A percentile compares a stretch with the other conserved stretches of the same genome.
Conservation (phyloP, 2,888 invertebrate genomes). For the Lacanobia wlatinum region DNA sequence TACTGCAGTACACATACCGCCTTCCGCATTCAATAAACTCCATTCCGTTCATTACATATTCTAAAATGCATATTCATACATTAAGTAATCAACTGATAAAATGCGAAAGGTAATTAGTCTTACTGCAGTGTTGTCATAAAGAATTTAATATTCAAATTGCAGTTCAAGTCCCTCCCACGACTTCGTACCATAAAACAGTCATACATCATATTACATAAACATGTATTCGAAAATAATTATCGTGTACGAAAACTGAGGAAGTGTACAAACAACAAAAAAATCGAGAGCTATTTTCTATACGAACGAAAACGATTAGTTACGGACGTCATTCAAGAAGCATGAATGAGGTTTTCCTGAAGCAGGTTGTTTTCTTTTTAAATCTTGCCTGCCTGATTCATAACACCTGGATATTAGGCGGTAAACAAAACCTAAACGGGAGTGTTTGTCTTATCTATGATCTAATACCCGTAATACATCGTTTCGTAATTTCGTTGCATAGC, state of each 20-base stretch:
- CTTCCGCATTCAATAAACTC: constrained; percentile 23
- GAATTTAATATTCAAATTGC: constrained; percentile 46
- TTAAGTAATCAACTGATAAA: constrained; percentile 45
- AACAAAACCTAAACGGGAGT: constrained; percentile 52
- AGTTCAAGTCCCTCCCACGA: constrained; percentile 32
- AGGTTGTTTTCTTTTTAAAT: constrained; percentile 2
- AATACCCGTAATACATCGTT: constrained; percentile 51
- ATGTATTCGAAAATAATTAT: constrained; percentile 41
- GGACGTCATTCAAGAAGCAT: constrained; percentile 52
- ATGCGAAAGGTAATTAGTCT: constrained; percentile 37
- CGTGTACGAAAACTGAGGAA: constrained; percentile 27
- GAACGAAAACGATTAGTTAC: constrained; percentile 29
- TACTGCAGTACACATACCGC: constrained; percentile 5
- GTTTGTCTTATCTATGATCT: constrained; percentile 64
- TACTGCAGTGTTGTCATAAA: constrained; percentile 26
- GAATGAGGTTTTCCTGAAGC: constrained; percentile 57
- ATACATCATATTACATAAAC: constrained; percentile 33
- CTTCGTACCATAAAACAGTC: constrained; percentile 16
- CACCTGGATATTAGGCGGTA: constrained; percentile 51
- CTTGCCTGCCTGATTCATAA: constrained; percentile 41
- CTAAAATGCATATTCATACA: constrained; percentile 39
- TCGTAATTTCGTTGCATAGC: constrained; percentile 52
- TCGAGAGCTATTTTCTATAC: constrained; percentile 45
- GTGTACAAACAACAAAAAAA: constrained; percentile 42
- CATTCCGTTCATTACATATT: constrained; percentile 11